Evolutionary conservation across 2,797 vertebrate genomes (phyloP), one percentile per base, ranked within the genome.

Genomic region (Lindbergichthys nudifrons): DNA sequence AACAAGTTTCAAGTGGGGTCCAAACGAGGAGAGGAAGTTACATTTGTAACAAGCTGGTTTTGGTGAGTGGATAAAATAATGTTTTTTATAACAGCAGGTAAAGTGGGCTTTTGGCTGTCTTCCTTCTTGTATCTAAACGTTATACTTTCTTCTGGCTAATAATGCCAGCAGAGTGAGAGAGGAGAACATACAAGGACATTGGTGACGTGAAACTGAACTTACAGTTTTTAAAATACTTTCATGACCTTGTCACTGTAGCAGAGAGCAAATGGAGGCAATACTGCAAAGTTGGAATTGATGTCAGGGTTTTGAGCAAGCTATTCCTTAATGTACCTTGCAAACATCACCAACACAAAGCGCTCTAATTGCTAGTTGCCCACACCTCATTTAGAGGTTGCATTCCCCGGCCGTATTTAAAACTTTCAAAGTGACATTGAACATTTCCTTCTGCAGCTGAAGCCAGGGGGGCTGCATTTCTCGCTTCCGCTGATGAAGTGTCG

Each of bases 361-460:
- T 16, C 14, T 79, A 77, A 79, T 87, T 73, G 46, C 72, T 23
- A 12, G 39, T 50, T 30, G 42, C 68, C 72, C 64, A 10, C 47
- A 36, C 42, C 69, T 82, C 1, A 46, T 66, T 82, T 58, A 59
- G 77, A 87, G 80, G 86, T 75, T 75, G 73, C 72, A 46, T 75
- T 82, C 58, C 68, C 41, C 11, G 1, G 59, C 65, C 9, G 4
- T 39, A 15, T 80, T 80, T 52, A 64, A 36, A 84, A 87, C 76
- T 88, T 85, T 86, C 59, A 85, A 91, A 86, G 84, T 89, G 74
- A 92, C 90, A 84, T 87, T 89, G 70, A 79, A 82, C 57, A 41
- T 79, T 73, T 86, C 3, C 13, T 76, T 79, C 76, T 21, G 41
- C 67, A 61, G 39, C 52, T 56, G n/a, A 48, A 70, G 80, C 68